phyloP scores from a whole-genome alignment of 2,888 invertebrate genomes.

The Drosophila dives region DNA sequence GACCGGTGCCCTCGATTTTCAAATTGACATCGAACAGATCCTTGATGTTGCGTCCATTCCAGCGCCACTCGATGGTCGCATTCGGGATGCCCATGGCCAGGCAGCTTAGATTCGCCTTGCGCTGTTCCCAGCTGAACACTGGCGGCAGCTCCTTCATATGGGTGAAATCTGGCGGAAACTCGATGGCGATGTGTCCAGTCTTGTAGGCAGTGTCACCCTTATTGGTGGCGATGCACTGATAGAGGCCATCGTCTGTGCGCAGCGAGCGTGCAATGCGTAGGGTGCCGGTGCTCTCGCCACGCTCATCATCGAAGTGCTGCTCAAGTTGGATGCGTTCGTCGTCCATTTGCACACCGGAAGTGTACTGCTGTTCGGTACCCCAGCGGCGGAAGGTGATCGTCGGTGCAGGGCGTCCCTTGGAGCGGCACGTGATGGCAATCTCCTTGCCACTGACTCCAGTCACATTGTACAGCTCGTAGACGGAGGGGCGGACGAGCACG shows the following conservation, averaged over 20 bases:
- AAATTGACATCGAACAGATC: conserved; percentile 86
- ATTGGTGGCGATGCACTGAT: conserved; percentile 94
- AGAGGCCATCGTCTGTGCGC: conserved; percentile 93
- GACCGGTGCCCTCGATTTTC: conserved; percentile 88
- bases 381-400: conserved; percentile 92
- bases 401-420: conserved; percentile 93
- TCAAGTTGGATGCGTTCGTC: conserved; percentile 90
- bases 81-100: conserved; percentile 95
- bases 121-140: conserved; percentile 93
- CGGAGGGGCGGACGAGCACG: conserved; percentile 91
- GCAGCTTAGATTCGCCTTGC: conserved; percentile 93
- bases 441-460: conserved; percentile 88
- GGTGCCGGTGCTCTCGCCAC: conserved; percentile 88
- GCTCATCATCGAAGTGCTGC: conserved; percentile 86
- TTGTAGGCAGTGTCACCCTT: conserved; percentile 90
- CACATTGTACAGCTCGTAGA: conserved; percentile 91
- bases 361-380: conserved; percentile 88
- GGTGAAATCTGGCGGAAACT: conserved; percentile 93
- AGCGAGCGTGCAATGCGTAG: conserved; percentile 89
- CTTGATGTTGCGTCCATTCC: conserved; percentile 86
- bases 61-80: conserved; percentile 95
- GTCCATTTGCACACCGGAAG: conserved; percentile 87
- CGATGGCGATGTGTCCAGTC: conserved; percentile 93
- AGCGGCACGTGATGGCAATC: conserved; percentile 90
- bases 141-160: conserved; percentile 89